Percentiles rank a stretch among this genome's conserved stretches.
Conservation (phyloP, 1,140 invertebrate genomes). For the Cotesia vestalis region DNA sequence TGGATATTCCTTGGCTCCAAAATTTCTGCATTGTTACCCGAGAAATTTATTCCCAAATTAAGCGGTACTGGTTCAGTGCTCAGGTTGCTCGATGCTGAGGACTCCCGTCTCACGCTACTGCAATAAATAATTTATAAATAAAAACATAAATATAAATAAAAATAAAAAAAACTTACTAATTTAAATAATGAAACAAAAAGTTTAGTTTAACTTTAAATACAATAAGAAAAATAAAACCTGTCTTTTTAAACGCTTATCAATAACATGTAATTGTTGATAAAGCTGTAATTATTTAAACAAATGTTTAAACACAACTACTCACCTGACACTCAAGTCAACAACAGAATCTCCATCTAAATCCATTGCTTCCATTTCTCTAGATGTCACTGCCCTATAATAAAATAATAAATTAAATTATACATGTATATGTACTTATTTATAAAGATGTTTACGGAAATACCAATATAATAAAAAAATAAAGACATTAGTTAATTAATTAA, state of each 20-base stretch:
- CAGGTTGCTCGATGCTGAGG: conserved; percentile 49
- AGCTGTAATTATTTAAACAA: neutral
- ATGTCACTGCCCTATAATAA: conserved; percentile 44
- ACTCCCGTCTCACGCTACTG: conserved; percentile 59
- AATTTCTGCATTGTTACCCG: conserved; percentile 52
- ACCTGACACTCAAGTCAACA: conserved; percentile 81
- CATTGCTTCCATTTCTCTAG: conserved; percentile 70
- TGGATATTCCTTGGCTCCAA: conserved; percentile 61
- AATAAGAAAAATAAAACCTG: neutral
- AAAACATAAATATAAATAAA: conserved; percentile 20
- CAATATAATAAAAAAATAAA: too few relatives aligned
- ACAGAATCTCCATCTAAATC: conserved; percentile 73
- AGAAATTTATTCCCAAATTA: conserved; percentile 58
- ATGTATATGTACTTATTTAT: conserved; percentile 14
- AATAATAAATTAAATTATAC: conserved; percentile 17
- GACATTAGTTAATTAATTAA: too few relatives aligned
- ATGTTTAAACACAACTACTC: conserved; percentile 45
- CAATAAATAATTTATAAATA: conserved; percentile 31
- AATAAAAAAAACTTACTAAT: neutral
- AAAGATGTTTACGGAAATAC: neutral
- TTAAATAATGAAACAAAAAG: neutral
- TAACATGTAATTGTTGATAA: neutral
- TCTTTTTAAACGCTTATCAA: neutral
- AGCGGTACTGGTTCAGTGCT: conserved; percentile 52
- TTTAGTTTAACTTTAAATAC: too few relatives aligned